phyloP scores from a whole-genome alignment of 2,113 vertebrate genomes.

The Sander lucioperca region DNA sequence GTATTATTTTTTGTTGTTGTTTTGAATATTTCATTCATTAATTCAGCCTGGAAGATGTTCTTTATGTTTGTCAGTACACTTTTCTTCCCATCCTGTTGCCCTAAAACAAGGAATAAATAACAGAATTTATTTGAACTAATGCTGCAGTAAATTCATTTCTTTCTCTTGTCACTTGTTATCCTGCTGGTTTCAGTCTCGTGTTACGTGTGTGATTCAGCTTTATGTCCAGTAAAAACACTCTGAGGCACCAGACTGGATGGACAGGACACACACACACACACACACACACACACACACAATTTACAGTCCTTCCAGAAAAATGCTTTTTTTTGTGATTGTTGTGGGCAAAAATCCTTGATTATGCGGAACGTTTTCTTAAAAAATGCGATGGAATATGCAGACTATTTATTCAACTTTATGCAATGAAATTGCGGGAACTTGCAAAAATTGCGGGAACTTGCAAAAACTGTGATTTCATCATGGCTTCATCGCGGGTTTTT shows the following conservation, averaged over 20 bases:
- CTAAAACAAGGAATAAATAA: slow-evolving; percentile 48
- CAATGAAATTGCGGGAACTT: no score
- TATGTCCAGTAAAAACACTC: neutral
- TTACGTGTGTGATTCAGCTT: neutral
- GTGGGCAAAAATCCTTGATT: no score
- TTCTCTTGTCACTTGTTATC: neutral
- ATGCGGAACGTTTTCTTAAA: no score
- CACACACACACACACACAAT: no score
- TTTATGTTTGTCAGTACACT: slow-evolving; percentile 12
- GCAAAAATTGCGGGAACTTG: no score
- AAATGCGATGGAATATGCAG: no score
- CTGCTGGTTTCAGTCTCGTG: neutral
- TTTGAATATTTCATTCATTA: slow-evolving; percentile 10
- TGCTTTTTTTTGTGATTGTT: no score
- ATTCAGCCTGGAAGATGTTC: slow-evolving; percentile 14
- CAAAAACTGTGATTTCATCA: no score
- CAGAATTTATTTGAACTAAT: slow-evolving; percentile 14
- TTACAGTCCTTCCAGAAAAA: no score
- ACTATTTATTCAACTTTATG: no score
- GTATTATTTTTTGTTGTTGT: neutral
- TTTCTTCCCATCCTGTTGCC: slow-evolving; percentile 26
- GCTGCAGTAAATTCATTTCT: neutral
- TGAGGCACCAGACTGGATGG: neutral
- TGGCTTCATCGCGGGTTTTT: no score
- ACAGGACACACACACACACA: neutral